Evolutionary conservation across 2,113 vertebrate species (phyloP).

Genomic region (Lipophrys pholis): DNA sequence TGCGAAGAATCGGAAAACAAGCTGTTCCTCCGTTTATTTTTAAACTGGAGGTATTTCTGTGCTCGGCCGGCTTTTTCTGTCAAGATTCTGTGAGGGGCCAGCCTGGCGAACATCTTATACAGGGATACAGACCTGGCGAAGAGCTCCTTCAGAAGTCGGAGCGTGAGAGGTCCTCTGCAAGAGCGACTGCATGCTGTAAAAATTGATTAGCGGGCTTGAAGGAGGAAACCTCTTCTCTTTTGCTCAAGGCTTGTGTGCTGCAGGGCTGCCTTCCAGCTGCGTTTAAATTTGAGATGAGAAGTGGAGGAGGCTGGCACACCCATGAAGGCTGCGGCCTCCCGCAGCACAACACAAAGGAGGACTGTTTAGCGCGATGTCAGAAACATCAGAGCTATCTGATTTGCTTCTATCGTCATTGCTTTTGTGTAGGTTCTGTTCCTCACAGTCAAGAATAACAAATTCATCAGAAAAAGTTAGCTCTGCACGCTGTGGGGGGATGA

Average conservation of each 20-base stretch:
- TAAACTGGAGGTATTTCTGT: conserved; percentile 50
- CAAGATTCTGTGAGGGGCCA: conserved; percentile 36
- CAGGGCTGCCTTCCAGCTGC: conserved; percentile 58
- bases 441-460: too few species aligned
- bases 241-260: conserved; percentile 56
- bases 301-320: neutral
- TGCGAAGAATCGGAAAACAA: conserved; percentile 47
- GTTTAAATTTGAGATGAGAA: conserved; percentile 64
- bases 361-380: too few species aligned
- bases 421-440: too few species aligned
- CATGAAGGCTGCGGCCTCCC: neutral
- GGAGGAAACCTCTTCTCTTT: conserved; percentile 37
- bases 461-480: too few species aligned
- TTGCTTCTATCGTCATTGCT: too few species aligned
- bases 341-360: neutral
- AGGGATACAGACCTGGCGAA: conserved; percentile 16
- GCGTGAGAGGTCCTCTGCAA: conserved; percentile 23
- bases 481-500: too few species aligned
- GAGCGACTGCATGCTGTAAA: conserved; percentile 15
- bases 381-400: too few species aligned
- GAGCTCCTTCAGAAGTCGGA: conserved; percentile 36
- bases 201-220: conserved; percentile 56
- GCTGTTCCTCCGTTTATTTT: conserved; percentile 47
- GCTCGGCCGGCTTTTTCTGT: conserved; percentile 38
- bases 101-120: conserved; percentile 1